Evolutionary conservation across 2,113 vertebrate genomes (phyloP).

Genomic region (Daboia siamensis): DNA sequence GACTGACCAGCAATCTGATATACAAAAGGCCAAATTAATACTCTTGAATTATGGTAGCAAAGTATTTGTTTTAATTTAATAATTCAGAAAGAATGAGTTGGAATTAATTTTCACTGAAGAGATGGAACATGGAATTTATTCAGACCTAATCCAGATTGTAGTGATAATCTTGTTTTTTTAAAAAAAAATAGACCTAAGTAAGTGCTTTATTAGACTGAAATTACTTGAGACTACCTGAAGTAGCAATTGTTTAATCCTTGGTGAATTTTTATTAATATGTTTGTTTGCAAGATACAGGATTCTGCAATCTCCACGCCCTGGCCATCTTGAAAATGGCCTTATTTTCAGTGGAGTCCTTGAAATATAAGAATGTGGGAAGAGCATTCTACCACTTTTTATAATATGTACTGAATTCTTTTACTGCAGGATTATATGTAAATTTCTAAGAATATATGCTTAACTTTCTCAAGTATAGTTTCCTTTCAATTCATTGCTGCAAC

Average conservation of each 20-base stretch:
- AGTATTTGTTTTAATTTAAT: not conserved
- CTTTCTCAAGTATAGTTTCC: constrained; percentile 36
- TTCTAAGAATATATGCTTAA: constrained; percentile 59
- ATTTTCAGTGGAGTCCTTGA: constrained; percentile 27
- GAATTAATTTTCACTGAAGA: not conserved
- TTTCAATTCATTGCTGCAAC: constrained; percentile 28
- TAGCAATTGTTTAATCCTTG: not conserved
- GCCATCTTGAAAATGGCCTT: constrained; percentile 32
- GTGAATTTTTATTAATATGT: not conserved
- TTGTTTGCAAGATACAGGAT: not conserved
- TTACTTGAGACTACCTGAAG: constrained; percentile 1
- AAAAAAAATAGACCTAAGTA: not conserved
- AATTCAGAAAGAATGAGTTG: not conserved
- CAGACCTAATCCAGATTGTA: not conserved
- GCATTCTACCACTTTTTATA: constrained; percentile 49
- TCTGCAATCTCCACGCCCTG: not conserved
- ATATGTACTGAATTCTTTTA: constrained; percentile 59
- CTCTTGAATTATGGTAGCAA: not conserved
- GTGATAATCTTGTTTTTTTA: not conserved
- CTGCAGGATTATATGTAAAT: constrained; percentile 74
- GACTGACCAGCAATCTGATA: not conserved
- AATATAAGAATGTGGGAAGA: constrained; percentile 39
- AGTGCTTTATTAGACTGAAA: not conserved
- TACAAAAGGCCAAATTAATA: not conserved
- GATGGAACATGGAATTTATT: not conserved